Base-by-base conservation (phyloP, 2,113 vertebrate species). In the Antechinus stuartii region DNA sequence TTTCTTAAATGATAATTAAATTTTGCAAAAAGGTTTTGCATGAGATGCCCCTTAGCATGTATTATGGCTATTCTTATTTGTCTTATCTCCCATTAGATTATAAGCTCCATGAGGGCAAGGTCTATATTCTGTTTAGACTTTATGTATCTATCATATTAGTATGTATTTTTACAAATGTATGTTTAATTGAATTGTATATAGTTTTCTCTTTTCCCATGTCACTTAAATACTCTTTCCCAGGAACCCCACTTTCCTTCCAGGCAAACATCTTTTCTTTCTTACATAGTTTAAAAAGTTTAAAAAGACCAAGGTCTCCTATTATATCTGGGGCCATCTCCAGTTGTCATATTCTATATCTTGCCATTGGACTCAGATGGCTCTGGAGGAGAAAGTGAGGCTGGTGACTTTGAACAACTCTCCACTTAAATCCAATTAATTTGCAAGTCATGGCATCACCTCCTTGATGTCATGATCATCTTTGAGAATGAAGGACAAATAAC, bases 231-330 rank as follows among this genome's bases (percentile, higher is more conserved):
- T 94, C 47, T 42, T 27, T 49, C 19, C 23, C 54, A n/a, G 35
- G 24, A 68, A 56, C 24, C n/a, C 49, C 54, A 25, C 90, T 47
- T 46, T 11, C 91, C 24, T 68, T 35, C 54, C 19, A 84, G n/a
- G 68, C 68, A 84, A 84, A 56, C 54, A 52, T 52, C 76, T 95
- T 92, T 76, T 93, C 96, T 96, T 91, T 12, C 91, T 92, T 96
- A 42, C 3, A 76, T 76, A 35, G 47, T 47, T 47, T 47, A 47
- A 52, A 52, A 52, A 35, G 47, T 47, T 47, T 47, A 47, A 52
- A 52, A 52, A 52, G 50, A 6, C 9, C 50, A 52, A 52, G 50
- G 50, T 52, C 50, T 52, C 50, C 50, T 52, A 52, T 52, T 52
- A 52, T 0, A 52, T 52, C 50, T 52, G 50, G 50, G 50, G 50